Conservation (phyloP, 2,113 vertebrate species). For the Nettapus auritus region DNA sequence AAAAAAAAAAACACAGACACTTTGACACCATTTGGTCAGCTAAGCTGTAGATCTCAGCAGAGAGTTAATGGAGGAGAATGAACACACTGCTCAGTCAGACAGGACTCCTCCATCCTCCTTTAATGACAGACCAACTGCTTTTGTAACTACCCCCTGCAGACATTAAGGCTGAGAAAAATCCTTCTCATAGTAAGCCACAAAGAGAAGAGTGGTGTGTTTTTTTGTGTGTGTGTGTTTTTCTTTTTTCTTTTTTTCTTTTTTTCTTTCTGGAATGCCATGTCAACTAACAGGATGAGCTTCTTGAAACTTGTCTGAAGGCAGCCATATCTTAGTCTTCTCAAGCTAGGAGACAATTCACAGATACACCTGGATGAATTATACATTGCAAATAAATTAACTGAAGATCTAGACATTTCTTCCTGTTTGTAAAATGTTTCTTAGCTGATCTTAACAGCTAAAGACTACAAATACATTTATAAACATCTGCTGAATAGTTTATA, state of each 20-base stretch:
- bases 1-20: background rate
- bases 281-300: constrained; percentile 9
- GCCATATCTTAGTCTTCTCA: background rate
- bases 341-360: background rate
- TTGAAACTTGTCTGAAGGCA: background rate
- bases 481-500: constrained; percentile 52
- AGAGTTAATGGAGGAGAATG: constrained; percentile 46
- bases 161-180: constrained; percentile 68
- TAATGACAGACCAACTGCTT: constrained; percentile 53
- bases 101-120: constrained; percentile 41
- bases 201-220: background rate
- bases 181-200: constrained; percentile 41
- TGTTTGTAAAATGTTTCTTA: constrained; percentile 49
- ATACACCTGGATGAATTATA: constrained; percentile 4
- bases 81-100: constrained; percentile 41
- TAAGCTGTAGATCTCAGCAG: constrained; percentile 18
- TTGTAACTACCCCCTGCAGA: constrained; percentile 58
- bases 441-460: constrained; percentile 38
- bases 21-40: constrained; percentile 25
- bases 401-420: constrained; percentile 34
- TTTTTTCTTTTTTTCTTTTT: background rate
- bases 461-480: constrained; percentile 49
- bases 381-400: background rate
- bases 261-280: background rate
- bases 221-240: background rate